Evolutionary conservation across 2,888 invertebrate species (phyloP).

Genomic region (Chaetogeoica ovagalla): DNA sequence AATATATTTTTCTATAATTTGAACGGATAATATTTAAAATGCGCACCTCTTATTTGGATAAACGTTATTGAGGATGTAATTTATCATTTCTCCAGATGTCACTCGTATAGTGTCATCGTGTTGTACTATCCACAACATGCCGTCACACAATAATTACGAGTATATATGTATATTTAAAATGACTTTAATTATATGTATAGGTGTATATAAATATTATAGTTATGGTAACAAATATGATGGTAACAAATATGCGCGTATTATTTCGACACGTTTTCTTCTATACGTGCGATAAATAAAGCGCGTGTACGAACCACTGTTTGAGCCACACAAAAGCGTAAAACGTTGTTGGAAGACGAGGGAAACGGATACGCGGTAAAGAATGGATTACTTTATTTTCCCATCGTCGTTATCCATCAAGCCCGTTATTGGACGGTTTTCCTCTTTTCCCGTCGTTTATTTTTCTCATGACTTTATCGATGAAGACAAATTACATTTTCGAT

Average conservation of each 20-base stretch:
- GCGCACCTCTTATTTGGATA: too few relatives aligned
- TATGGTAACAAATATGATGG: too few relatives aligned
- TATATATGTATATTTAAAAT: too few relatives aligned
- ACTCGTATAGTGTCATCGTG: too few relatives aligned
- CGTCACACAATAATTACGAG: too few relatives aligned
- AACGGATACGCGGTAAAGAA: constrained; percentile 25
- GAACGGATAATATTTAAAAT: too few relatives aligned
- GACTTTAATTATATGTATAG: too few relatives aligned
- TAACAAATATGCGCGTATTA: not conserved
- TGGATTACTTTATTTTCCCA: constrained; percentile 29
- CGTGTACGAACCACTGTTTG: not conserved
- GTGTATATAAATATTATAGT: too few relatives aligned
- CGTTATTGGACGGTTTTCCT: constrained; percentile 27
- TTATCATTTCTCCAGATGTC: too few relatives aligned
- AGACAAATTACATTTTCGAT: constrained; percentile 44
- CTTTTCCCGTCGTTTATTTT: constrained; percentile 13
- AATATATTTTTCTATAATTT: too few relatives aligned
- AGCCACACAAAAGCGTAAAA: not conserved
- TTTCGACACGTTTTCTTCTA: not conserved
- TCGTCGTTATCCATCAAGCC: constrained; percentile 33
- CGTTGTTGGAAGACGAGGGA: not conserved
- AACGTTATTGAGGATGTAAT: too few relatives aligned
- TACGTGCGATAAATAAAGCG: constrained; percentile 8
- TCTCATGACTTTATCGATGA: constrained; percentile 39
- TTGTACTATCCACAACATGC: too few relatives aligned